Conservation (phyloP, 2,888 invertebrate genomes). For the Pyrocoelia pectoralis region DNA sequence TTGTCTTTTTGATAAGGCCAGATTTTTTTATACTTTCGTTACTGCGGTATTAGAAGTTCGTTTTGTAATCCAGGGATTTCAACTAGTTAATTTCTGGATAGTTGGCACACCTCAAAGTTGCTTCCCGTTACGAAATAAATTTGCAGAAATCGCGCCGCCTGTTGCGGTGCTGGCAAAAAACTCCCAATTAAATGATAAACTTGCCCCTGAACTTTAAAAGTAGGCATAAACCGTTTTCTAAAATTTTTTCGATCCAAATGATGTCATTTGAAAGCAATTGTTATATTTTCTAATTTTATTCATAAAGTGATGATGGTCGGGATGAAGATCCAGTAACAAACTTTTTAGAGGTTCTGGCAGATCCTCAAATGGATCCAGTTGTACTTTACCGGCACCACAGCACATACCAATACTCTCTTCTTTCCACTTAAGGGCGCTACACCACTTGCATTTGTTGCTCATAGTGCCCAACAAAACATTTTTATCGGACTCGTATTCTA, state of each 20-base stretch:
- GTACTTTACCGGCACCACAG: constrained; percentile 10
- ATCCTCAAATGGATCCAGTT: neutral
- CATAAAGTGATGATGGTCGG: neutral
- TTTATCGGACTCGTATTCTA: neutral
- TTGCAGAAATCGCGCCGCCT: constrained; percentile 44
- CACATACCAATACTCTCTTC: constrained; percentile 8
- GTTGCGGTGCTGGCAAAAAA: constrained; percentile 42
- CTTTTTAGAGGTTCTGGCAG: neutral
- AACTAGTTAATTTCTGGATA: neutral
- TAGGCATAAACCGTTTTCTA: constrained; percentile 13
- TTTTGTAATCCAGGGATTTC: too few relatives aligned
- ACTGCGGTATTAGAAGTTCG: too few relatives aligned
- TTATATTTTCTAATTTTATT: constrained; percentile 2
- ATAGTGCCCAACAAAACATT: neutral
- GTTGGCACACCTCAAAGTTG: neutral
- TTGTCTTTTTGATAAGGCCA: too few relatives aligned
- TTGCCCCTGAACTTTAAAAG: constrained; percentile 27
- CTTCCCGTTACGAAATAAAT: constrained; percentile 42
- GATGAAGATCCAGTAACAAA: neutral
- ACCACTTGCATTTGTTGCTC: neutral
- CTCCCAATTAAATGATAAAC: constrained; percentile 38
- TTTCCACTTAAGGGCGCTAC: neutral
- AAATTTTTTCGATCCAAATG: constrained; percentile 38
- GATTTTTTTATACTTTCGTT: too few relatives aligned
- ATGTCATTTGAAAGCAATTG: constrained; percentile 34